These are phyloP conservation scores for Aselliscus stoliczkanus DNA, from an alignment of 2,797 vertebrate genomes.

Conservation along the genomic window DNA sequence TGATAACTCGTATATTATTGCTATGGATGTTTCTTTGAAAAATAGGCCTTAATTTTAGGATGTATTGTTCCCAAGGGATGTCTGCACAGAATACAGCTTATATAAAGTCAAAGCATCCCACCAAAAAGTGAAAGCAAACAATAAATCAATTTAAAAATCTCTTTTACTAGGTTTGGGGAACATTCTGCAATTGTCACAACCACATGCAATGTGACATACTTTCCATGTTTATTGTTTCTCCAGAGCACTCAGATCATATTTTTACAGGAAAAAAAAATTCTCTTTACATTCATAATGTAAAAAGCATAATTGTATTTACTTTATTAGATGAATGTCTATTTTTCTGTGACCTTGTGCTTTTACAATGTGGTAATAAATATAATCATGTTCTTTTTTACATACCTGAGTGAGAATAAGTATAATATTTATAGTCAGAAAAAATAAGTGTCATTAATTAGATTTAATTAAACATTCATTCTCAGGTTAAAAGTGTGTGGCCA, in stretches of 20 bases:
- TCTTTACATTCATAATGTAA: not conserved
- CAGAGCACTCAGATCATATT: not conserved
- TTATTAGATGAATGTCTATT: not conserved
- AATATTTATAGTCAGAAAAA: not conserved
- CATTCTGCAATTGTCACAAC: not conserved
- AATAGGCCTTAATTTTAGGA: not conserved
- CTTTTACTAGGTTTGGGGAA: not conserved
- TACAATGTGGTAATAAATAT: not conserved
- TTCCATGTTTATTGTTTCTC: not conserved
- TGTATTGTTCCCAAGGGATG: not conserved
- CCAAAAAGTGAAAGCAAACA: not conserved
- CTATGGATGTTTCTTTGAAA: not conserved
- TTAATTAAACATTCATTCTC: not conserved
- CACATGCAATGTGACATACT: not conserved
- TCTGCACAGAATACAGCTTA: not conserved
- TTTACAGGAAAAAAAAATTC: not conserved
- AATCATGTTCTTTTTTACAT: not conserved
- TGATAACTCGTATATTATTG: not conserved
- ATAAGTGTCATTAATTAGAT: not conserved
- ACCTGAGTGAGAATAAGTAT: not conserved
- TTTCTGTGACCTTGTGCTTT: not conserved
- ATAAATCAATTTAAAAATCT: not conserved
- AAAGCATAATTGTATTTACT: not conserved
- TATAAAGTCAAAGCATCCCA: not conserved
- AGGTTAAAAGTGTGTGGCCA: not conserved